Percentiles rank a stretch among this genome's conserved stretches.
Evolutionary conservation across 2,888 invertebrate genomes (phyloP).

Genomic region (Chrysina gloriosa): DNA sequence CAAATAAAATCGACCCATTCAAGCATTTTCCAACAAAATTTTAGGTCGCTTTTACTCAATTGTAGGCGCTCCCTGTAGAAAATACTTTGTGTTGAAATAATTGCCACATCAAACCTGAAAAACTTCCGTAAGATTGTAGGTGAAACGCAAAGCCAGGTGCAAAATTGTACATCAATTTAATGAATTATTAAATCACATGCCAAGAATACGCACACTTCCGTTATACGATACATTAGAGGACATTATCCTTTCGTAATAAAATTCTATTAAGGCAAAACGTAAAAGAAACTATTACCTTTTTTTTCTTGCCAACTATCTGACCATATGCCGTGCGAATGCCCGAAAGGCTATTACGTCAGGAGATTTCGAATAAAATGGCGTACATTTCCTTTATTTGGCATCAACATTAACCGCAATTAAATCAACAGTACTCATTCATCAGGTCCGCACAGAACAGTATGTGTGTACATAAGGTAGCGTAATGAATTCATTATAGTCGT

Average conservation of each 20-base stretch:
- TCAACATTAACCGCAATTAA: constrained; percentile 17
- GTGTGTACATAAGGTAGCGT: neutral
- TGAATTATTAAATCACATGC: neutral
- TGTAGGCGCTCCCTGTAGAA: too few species aligned
- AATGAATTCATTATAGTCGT: neutral
- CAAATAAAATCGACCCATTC: too few species aligned
- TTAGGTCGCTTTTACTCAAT: too few species aligned
- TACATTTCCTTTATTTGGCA: constrained; percentile 22
- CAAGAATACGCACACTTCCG: neutral
- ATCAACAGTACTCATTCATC: constrained; percentile 22
- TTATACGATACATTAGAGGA: neutral
- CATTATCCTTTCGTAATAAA: constrained; percentile 10
- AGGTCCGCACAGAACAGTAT: neutral
- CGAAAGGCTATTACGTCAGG: constrained; percentile 10
- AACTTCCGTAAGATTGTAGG: too few species aligned
- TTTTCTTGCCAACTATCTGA: neutral
- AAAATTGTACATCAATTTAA: neutral
- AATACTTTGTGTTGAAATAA: too few species aligned
- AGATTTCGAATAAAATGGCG: constrained; percentile 11
- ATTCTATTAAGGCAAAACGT: constrained; percentile 5
- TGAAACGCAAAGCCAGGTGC: too few species aligned
- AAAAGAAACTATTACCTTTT: constrained; percentile 17
- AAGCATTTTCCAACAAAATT: too few species aligned
- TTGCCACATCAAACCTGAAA: too few species aligned
- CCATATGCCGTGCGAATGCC: constrained; percentile 6